Evolutionary conservation across 2,113 vertebrate genomes (phyloP).

Genomic region (Meriones unguiculatus): DNA sequence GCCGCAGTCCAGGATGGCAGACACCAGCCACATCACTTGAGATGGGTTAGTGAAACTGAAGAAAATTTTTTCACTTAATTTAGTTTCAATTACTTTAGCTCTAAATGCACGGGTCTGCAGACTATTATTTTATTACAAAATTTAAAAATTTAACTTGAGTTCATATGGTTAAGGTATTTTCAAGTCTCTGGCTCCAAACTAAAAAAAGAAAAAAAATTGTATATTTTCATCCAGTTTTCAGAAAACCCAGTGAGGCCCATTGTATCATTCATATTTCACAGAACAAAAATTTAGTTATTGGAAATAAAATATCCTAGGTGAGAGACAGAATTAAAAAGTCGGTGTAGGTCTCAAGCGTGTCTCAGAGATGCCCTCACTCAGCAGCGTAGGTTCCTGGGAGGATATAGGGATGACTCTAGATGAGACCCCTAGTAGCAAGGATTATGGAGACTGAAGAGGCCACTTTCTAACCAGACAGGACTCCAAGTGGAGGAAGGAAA

Average conservation of each 20-base stretch:
- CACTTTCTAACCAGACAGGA: too few species aligned
- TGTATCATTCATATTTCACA: conserved; percentile 15
- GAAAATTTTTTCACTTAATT: background rate
- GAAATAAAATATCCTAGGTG: background rate
- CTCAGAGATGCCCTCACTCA: too few species aligned
- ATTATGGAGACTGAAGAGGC: too few species aligned
- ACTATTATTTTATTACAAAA: background rate
- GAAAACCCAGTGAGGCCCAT: background rate
- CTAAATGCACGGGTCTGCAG: background rate
- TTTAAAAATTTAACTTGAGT: conserved; percentile 47
- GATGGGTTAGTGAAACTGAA: background rate
- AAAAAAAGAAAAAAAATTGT: background rate
- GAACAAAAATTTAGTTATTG: conserved; percentile 42
- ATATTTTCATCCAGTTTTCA: conserved; percentile 15
- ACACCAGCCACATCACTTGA: background rate
- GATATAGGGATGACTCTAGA: too few species aligned
- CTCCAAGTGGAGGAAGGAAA: too few species aligned
- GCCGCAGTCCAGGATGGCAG: fast-evolving
- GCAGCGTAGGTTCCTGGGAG: too few species aligned
- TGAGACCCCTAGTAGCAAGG: too few species aligned
- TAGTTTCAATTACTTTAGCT: conserved; percentile 6
- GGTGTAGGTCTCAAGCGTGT: too few species aligned
- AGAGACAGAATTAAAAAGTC: conserved; percentile 30
- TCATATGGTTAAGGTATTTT: conserved; percentile 23
- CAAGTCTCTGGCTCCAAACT: background rate